phyloP scores from a whole-genome alignment of 2,113 vertebrate genomes.

The Jacana jacana region DNA sequence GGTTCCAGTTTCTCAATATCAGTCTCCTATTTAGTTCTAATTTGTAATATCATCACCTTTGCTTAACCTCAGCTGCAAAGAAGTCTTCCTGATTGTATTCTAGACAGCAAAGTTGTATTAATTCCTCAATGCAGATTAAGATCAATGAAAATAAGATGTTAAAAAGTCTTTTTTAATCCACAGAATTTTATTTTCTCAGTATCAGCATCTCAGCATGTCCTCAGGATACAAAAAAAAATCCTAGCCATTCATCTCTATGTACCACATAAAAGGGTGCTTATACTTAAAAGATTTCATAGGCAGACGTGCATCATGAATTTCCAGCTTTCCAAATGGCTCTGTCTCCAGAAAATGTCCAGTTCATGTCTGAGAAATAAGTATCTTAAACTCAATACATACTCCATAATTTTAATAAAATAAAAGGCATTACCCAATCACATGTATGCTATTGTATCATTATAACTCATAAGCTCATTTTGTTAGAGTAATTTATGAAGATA shows the following conservation, averaged over 20 bases:
- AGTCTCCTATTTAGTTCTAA: slow-evolving; percentile 70
- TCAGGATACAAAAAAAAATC: background rate
- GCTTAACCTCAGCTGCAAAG: slow-evolving; percentile 67
- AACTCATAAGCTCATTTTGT: slow-evolving; percentile 39
- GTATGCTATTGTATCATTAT: slow-evolving; percentile 27
- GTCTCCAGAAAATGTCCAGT: background rate
- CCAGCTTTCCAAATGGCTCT: background rate
- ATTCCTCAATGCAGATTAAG: slow-evolving; percentile 48
- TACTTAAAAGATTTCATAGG: background rate
- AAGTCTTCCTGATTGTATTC: slow-evolving; percentile 53
- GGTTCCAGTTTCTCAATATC: slow-evolving; percentile 59
- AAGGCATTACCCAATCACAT: background rate
- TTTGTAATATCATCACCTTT: slow-evolving; percentile 74
- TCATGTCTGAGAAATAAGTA: slow-evolving; percentile 11
- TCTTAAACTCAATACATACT: background rate
- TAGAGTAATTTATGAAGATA: slow-evolving; percentile 31
- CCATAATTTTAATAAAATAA: slow-evolving; percentile 26
- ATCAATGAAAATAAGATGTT: slow-evolving; percentile 16
- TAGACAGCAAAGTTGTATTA: slow-evolving; percentile 51
- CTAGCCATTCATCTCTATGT: background rate
- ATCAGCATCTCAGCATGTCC: background rate
- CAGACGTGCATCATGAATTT: background rate
- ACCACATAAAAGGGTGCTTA: background rate
- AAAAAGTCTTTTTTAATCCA: slow-evolving; percentile 24
- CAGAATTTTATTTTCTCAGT: slow-evolving; percentile 1